Percentiles rank a stretch among this genome's conserved stretches.
phyloP scores from a whole-genome alignment of 2,113 vertebrate genomes.

The Sisor rabdophorus region DNA sequence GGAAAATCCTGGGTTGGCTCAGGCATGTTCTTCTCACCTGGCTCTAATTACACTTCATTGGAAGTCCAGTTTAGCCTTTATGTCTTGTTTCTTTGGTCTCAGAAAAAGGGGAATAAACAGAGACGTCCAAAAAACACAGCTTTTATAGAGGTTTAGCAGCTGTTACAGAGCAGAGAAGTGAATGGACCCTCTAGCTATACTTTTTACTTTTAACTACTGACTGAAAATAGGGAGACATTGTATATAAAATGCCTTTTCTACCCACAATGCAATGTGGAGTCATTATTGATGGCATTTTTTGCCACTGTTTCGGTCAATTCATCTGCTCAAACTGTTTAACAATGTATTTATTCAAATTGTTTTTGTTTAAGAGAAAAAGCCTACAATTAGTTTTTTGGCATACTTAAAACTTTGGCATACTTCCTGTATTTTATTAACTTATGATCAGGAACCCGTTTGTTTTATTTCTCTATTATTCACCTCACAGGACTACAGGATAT shows the following conservation, averaged over 20 bases:
- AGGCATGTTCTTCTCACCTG: conserved; percentile 3
- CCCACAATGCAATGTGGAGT: conserved; percentile 30
- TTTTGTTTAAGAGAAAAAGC: conserved; percentile 48
- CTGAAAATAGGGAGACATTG: conserved; percentile 41
- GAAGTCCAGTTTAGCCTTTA: conserved; percentile 28
- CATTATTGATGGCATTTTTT: conserved; percentile 28
- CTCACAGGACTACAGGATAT: conserved; percentile 54
- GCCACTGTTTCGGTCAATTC: conserved; percentile 31
- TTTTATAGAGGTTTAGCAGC: conserved; percentile 30
- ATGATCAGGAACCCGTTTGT: conserved; percentile 23
- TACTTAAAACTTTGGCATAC: conserved; percentile 44
- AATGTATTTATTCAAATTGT: conserved; percentile 53
- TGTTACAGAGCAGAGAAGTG: conserved; percentile 37
- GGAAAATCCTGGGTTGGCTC: conserved; percentile 30
- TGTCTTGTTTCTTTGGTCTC: conserved; percentile 5
- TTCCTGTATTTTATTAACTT: conserved; percentile 13
- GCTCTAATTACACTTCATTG: background rate
- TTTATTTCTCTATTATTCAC: conserved; percentile 37
- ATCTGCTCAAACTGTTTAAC: conserved; percentile 33
- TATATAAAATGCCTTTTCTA: conserved; percentile 54
- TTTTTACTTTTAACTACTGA: conserved; percentile 38
- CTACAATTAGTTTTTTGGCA: conserved; percentile 31
- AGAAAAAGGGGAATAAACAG: conserved; percentile 32
- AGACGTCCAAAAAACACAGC: conserved; percentile 21
- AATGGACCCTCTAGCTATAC: conserved; percentile 30